These are phyloP conservation scores for Caenorhabditis tropicalis DNA, from an alignment of 1,140 invertebrate species.

Conservation along the genomic window DNA sequence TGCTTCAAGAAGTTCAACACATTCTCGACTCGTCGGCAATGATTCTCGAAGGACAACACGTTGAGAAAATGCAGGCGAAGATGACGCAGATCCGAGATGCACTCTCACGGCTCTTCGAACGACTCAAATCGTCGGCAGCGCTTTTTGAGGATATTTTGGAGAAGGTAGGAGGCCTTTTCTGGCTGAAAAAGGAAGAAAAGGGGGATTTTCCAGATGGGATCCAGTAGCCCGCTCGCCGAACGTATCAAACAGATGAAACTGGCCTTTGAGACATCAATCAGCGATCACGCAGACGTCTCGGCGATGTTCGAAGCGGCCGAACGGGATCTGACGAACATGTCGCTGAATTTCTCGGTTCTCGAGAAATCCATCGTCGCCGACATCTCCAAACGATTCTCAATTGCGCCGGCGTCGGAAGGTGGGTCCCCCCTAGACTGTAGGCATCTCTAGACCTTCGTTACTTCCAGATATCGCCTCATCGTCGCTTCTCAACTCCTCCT, in stretches of 20 bases:
- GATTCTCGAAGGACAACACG: not conserved
- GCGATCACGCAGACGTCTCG: not conserved
- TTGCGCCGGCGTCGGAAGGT: conserved; percentile 7
- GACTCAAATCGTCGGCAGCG: not conserved
- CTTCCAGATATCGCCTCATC: not conserved
- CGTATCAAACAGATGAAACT: conserved; percentile 11
- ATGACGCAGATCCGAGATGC: not conserved
- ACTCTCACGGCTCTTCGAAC: not conserved
- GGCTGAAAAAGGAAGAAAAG: no score
- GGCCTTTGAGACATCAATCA: not conserved
- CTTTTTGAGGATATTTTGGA: conserved; percentile 33
- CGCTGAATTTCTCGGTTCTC: not conserved
- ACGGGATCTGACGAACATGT: not conserved
- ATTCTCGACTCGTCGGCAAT: conserved; percentile 8
- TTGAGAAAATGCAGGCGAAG: conserved; percentile 15
- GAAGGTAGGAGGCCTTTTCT: conserved; percentile 5
- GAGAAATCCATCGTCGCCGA: not conserved
- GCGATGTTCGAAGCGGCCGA: not conserved
- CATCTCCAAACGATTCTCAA: not conserved
- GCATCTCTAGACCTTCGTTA: no score
- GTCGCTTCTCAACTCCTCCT: not conserved
- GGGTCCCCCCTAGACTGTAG: no score
- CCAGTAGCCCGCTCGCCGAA: not conserved
- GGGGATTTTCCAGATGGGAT: no score
- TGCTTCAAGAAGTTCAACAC: not conserved